Base-by-base conservation (phyloP, 2,113 vertebrate species). In the Pycnonotus jocosus region DNA sequence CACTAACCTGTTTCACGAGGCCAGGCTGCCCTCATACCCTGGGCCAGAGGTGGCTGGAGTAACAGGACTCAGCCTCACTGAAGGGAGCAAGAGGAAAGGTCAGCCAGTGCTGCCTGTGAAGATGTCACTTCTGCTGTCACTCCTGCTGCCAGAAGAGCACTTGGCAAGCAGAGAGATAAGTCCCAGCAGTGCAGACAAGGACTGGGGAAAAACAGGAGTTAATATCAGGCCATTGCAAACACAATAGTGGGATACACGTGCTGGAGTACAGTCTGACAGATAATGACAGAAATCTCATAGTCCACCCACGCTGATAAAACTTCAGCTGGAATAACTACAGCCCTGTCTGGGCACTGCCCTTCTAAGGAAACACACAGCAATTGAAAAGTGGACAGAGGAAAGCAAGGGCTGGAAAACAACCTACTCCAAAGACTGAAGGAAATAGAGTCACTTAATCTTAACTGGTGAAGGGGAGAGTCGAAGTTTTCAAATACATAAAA, bases 401-500 rank as follows among this genome's bases (percentile, higher is more conserved):
- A 81, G 82, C 54, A 37, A 71, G 42, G 42, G 38, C 64, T 95
- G 64, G 54, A 90, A 92, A 93, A 90, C 68, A 95, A 53, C 45
- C 33, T 74, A 5, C 51, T 27, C 47, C 15, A 21, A 58, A 93
- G 56, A 33, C 64, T 84, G 72, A 92, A 88, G 91, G 88, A 90
- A 93, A 86, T 1, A 0, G 33, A 54, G 64, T 60, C 4, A 2
- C 50, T 82, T 65, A 64, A 48, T 85, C 88, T 93, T 80, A 66
- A 78, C 82, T 86, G 44, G 50, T 86, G 56, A 88, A 86, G 24
- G 53, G 37, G 38, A 73, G 69, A 91, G 42, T 77, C 82, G 82
- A 95, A 94, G 72, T 86, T 86, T 90, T 86, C 76, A 81, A 77
- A 86, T 64, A 92, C 58, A 81, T 40, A 81, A 88, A 83, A 88